These are phyloP conservation scores for Zaprionus vittiger DNA, from an alignment of 1,140 invertebrate species.

Conservation along the genomic window DNA sequence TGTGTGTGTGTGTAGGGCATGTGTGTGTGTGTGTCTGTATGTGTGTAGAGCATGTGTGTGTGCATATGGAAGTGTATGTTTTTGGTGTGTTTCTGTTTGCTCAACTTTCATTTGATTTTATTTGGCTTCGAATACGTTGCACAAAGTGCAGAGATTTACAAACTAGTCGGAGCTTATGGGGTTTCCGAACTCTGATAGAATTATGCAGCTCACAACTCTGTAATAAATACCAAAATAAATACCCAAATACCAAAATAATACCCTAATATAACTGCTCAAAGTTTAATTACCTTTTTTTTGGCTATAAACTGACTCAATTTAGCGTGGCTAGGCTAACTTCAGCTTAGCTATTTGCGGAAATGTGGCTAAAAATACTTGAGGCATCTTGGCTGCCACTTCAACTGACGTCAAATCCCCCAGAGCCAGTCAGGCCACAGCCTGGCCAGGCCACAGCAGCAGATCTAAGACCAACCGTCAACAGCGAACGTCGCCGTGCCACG, in stretches of 20 bases:
- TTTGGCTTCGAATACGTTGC: slow-evolving; percentile 4
- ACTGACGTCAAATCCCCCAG: slow-evolving; percentile 41
- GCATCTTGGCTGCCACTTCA: not conserved
- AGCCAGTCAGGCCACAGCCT: slow-evolving; percentile 22
- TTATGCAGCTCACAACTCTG: not conserved
- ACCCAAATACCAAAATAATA: not conserved
- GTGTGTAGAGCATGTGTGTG: slow-evolving; percentile 6
- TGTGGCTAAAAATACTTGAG: not conserved
- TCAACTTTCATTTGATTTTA: slow-evolving; percentile 48
- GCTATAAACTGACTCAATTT: not conserved
- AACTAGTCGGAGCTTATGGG: slow-evolving; percentile 55
- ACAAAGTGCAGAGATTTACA: slow-evolving; percentile 37
- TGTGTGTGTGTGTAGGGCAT: slow-evolving; percentile 27
- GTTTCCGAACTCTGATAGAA: slow-evolving; percentile 13
- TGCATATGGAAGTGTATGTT: slow-evolving; percentile 36
- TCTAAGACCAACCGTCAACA: slow-evolving; percentile 50
- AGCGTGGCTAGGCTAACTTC: not conserved
- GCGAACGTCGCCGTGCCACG: slow-evolving; percentile 20
- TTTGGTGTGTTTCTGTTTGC: slow-evolving; percentile 29
- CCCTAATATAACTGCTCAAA: not conserved
- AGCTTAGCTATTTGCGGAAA: slow-evolving; percentile 1
- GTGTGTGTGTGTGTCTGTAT: not conserved
- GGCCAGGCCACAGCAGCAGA: not conserved
- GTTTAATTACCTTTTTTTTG: not conserved
- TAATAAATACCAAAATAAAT: not conserved